Evolutionary conservation across 2,113 vertebrate species (phyloP).

Genomic region (Galeopterus variegatus): DNA sequence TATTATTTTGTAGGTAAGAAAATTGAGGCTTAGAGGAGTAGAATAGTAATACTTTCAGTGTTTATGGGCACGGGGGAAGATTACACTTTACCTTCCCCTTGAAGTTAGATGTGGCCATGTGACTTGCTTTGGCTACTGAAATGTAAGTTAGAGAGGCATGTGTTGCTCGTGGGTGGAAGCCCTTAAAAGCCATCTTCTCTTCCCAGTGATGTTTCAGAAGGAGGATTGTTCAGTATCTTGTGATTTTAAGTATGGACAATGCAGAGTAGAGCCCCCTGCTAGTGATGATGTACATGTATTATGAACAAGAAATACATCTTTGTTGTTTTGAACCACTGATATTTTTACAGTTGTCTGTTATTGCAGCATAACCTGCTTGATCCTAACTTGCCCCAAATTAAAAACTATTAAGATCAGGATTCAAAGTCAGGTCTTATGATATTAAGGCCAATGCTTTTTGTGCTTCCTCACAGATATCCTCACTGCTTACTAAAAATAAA

Average conservation of each 20-base stretch:
- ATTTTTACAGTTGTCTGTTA: not conserved
- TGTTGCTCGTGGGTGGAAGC: not conserved
- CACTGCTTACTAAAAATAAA: conserved; percentile 32
- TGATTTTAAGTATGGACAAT: not conserved
- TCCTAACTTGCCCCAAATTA: not conserved
- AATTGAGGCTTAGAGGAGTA: not conserved
- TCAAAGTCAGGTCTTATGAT: conserved; percentile 12
- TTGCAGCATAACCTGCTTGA: not conserved
- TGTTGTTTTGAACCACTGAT: not conserved
- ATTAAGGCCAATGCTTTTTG: not conserved
- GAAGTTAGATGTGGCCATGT: not conserved
- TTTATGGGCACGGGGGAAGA: not conserved
- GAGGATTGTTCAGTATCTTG: not conserved
- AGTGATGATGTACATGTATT: too few relatives aligned
- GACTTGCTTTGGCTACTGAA: conserved; percentile 22
- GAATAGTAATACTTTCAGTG: not conserved
- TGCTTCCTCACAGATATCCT: not conserved
- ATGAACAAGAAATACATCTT: not conserved
- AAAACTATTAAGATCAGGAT: not conserved
- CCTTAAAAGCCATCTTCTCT: not conserved
- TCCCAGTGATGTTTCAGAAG: not conserved
- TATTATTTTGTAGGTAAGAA: not conserved
- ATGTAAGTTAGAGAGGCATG: not conserved
- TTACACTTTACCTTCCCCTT: not conserved
- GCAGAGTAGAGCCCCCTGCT: not conserved